Evolutionary conservation across 2,797 vertebrate genomes (phyloP).

Genomic region (Sebastolobus altivelis): DNA sequence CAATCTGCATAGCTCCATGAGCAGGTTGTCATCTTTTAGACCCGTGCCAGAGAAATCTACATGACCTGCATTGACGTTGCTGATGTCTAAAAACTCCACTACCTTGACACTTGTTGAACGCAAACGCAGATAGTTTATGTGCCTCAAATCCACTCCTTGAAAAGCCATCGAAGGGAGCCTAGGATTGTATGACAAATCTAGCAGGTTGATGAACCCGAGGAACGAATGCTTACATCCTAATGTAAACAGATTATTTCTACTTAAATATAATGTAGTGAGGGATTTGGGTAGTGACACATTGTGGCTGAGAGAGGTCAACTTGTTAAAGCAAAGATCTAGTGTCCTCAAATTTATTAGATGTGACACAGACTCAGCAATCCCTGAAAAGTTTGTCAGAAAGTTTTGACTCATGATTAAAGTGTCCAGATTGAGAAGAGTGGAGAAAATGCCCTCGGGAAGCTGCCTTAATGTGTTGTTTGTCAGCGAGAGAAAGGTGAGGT

Average conservation of each 20-base stretch:
- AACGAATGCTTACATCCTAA: constrained; percentile 72
- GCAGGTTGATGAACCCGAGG: constrained; percentile 54
- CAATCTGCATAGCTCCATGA: constrained; percentile 65
- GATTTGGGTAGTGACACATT: constrained; percentile 72
- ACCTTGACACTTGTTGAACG: constrained; percentile 74
- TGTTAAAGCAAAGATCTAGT: constrained; percentile 81
- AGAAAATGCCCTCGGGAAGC: constrained; percentile 79
- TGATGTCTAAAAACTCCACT: constrained; percentile 71
- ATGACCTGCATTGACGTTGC: constrained; percentile 56
- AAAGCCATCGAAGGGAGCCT: constrained; percentile 68
- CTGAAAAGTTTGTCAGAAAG: constrained; percentile 72
- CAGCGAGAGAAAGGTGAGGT: constrained; percentile 76
- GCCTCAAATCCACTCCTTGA: constrained; percentile 70
- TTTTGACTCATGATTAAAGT: constrained; percentile 76
- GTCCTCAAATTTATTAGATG: constrained; percentile 56
- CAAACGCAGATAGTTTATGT: constrained; percentile 67
- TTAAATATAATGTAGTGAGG: constrained; percentile 70
- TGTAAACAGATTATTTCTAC: constrained; percentile 72
- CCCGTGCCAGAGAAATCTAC: constrained; percentile 81
- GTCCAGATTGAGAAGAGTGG: constrained; percentile 59
- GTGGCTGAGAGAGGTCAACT: constrained; percentile 74
- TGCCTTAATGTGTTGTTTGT: constrained; percentile 72
- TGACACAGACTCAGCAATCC: constrained; percentile 73
- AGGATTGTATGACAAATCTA: constrained; percentile 83
- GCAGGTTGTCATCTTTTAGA: constrained; percentile 44